phyloP scores from a whole-genome alignment of 23 tunicate species.

The Ascidia mentula region DNA sequence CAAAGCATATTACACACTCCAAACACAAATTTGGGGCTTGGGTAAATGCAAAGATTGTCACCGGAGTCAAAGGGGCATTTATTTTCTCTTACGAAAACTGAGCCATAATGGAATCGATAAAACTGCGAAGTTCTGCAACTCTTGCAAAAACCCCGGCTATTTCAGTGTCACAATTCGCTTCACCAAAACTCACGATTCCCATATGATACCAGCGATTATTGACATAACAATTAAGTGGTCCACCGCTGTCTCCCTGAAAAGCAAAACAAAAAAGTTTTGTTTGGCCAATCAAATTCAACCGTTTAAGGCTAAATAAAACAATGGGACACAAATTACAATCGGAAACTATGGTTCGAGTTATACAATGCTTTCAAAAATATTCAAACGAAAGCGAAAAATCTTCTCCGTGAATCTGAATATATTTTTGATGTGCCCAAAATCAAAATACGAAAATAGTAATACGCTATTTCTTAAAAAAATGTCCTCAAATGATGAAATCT shows the following conservation, averaged over 20 bases:
- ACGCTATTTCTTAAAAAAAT: too few species aligned
- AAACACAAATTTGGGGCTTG: neutral
- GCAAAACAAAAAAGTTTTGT: neutral
- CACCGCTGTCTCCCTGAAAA: slow-evolving; percentile 95
- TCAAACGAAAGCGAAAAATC: too few species aligned
- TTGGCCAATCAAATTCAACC: too few species aligned
- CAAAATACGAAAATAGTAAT: too few species aligned
- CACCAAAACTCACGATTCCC: slow-evolving; percentile 92
- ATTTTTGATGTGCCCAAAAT: too few species aligned
- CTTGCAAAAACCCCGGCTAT: slow-evolving; percentile 77
- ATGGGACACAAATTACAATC: too few species aligned
- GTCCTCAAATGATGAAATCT: too few species aligned
- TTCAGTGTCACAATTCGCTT: slow-evolving; percentile 78
- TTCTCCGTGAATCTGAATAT: too few species aligned
- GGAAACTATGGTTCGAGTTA: too few species aligned
- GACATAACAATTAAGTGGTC: slow-evolving; percentile 80
- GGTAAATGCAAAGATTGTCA: neutral
- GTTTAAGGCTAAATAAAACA: too few species aligned
- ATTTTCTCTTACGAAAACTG: neutral
- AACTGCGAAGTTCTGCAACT: slow-evolving; percentile 58
- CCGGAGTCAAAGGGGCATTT: neutral
- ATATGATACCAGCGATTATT: slow-evolving; percentile 80
- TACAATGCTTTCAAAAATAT: too few species aligned
- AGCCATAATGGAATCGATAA: slow-evolving; percentile 41
- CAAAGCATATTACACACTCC: too few species aligned